These are phyloP conservation scores for Cephalopterus ornatus DNA, from an alignment of 2,113 vertebrate genomes.

Conservation along the genomic window DNA sequence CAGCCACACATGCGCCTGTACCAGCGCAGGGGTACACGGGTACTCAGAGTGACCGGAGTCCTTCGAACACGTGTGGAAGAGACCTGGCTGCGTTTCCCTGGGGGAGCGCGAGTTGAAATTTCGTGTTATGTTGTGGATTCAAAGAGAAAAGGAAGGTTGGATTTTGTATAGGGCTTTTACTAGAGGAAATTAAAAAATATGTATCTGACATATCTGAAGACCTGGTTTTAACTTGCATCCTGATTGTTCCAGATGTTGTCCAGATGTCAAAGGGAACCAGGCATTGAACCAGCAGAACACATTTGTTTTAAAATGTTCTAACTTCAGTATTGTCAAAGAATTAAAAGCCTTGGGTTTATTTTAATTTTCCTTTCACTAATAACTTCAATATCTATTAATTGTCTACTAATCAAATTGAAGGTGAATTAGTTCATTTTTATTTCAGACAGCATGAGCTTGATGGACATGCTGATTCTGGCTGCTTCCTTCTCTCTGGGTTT, in stretches of 20 bases:
- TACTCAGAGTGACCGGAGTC: accelerated
- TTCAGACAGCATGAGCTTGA: neutral
- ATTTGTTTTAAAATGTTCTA: neutral
- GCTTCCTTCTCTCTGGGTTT: neutral
- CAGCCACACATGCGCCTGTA: accelerated
- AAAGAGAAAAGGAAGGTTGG: neutral
- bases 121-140: neutral
- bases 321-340: neutral
- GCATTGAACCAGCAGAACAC: neutral
- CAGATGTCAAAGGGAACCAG: slow-evolving; percentile 42
- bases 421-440: neutral
- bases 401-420: neutral
- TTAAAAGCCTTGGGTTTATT: neutral
- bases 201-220: slow-evolving; percentile 41
- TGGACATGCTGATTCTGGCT: neutral
- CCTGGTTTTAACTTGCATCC: slow-evolving; percentile 29
- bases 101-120: neutral
- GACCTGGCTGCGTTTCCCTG: neutral
- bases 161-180: neutral
- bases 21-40: accelerated
- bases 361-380: neutral
- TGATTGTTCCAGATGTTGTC: slow-evolving; percentile 49
- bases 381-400: neutral
- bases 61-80: accelerated
- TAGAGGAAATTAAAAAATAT: slow-evolving; percentile 59